These are phyloP conservation scores for Aspidapion aeneum DNA, from an alignment of 2,888 invertebrate species.

Conservation along the genomic window DNA sequence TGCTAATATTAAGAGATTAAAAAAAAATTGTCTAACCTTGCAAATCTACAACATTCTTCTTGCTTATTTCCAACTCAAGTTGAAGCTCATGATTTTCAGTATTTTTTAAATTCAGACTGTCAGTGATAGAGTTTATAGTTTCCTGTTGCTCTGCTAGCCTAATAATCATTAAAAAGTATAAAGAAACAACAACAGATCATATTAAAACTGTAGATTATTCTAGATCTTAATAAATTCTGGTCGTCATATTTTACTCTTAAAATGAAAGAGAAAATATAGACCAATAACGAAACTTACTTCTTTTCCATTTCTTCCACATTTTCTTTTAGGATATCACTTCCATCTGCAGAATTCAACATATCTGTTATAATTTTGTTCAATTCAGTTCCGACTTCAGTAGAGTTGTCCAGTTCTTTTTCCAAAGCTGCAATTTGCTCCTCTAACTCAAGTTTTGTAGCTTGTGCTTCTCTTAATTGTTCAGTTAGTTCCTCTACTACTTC, in stretches of 20 bases:
- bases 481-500: constrained; percentile 68
- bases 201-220: too few relatives aligned
- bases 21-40: too few relatives aligned
- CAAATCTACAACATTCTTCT: constrained; percentile 43
- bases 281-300: too few relatives aligned
- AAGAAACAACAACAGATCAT: too few relatives aligned
- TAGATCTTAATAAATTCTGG: too few relatives aligned
- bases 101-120: constrained; percentile 52
- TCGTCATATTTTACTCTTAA: too few relatives aligned
- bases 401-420: constrained; percentile 75
- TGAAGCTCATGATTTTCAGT: constrained; percentile 54
- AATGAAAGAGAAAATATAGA: too few relatives aligned
- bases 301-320: constrained; percentile 64
- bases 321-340: constrained; percentile 56
- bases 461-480: constrained; percentile 57
- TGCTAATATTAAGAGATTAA: too few relatives aligned
- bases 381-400: constrained; percentile 77
- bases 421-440: constrained; percentile 66
- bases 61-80: constrained; percentile 42
- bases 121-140: constrained; percentile 52
- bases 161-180: too few relatives aligned
- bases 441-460: constrained; percentile 50
- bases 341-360: constrained; percentile 59
- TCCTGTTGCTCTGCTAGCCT: constrained; percentile 63
- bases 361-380: constrained; percentile 65